These are phyloP conservation scores for Oligia strigilis DNA, from an alignment of 2,888 invertebrate genomes.

Conservation along the genomic window DNA sequence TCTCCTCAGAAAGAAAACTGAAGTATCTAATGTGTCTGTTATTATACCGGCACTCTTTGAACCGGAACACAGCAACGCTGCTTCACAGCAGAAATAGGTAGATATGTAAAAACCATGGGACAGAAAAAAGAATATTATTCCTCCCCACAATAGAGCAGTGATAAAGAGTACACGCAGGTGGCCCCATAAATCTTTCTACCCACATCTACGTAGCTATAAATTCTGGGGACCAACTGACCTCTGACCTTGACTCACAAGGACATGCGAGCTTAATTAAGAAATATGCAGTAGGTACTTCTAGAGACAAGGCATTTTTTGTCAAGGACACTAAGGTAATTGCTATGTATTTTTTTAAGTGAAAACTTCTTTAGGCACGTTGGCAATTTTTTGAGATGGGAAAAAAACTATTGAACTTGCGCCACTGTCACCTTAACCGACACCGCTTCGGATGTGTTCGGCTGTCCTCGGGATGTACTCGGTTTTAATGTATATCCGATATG, in stretches of 20 bases:
- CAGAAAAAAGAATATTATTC: conserved; percentile 45
- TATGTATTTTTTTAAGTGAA: neutral
- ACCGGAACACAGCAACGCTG: neutral
- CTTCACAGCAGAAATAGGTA: neutral
- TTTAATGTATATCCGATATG: too few relatives aligned
- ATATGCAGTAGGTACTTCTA: conserved; percentile 37
- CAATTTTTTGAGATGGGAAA: too few relatives aligned
- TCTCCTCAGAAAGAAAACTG: neutral
- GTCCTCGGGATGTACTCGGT: too few relatives aligned
- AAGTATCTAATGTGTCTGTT: neutral
- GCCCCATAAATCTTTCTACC: conserved; percentile 68
- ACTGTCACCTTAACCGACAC: too few relatives aligned
- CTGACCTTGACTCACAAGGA: conserved; percentile 52
- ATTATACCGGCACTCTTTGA: neutral
- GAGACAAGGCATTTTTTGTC: conserved; percentile 21
- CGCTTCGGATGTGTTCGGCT: too few relatives aligned
- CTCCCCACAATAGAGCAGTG: conserved; percentile 43
- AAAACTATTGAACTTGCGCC: too few relatives aligned
- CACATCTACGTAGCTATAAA: conserved; percentile 67
- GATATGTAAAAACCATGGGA: neutral
- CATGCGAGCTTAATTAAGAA: conserved; percentile 63
- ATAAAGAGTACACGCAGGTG: conserved; percentile 61
- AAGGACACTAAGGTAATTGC: conserved; percentile 8
- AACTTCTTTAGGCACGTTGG: too few relatives aligned
- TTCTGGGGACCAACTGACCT: conserved; percentile 62